A percentile compares a stretch with the other conserved stretches of the same genome.
Evolutionary conservation across 2,113 vertebrate species (phyloP).

Genomic region (Hystrix cristata): DNA sequence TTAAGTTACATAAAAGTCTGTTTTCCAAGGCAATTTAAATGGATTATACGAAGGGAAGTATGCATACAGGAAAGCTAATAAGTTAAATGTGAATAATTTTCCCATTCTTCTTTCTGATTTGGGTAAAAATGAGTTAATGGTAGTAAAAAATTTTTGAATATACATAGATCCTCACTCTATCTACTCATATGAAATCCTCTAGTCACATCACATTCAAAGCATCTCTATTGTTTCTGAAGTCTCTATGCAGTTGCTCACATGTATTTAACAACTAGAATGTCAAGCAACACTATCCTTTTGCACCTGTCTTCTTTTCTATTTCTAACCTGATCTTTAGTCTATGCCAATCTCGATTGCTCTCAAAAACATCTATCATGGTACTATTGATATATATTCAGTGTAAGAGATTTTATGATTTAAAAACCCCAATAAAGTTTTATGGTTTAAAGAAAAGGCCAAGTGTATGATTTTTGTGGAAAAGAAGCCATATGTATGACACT

Average conservation of each 20-base stretch:
- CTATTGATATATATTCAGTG: not conserved
- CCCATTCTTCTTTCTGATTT: not conserved
- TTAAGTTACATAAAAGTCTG: not conserved
- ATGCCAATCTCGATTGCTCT: not conserved
- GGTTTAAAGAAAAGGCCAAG: not conserved
- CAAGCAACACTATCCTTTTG: not conserved
- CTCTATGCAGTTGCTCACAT: not conserved
- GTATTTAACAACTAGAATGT: conserved; percentile 40
- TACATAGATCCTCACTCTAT: not conserved
- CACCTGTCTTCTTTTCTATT: not conserved
- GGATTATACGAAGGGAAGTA: not conserved
- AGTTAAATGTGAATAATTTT: not conserved
- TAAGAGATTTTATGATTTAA: not conserved
- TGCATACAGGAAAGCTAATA: not conserved
- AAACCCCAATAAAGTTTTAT: too few species aligned
- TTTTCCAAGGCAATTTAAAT: not conserved
- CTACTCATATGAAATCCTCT: not conserved
- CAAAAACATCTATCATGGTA: not conserved
- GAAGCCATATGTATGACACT: too few species aligned
- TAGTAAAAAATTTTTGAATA: not conserved
- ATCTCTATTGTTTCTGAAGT: not conserved
- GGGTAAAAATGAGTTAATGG: not conserved
- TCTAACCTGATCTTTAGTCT: not conserved
- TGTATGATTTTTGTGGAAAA: not conserved
- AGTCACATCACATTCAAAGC: not conserved